Conservation (phyloP, 2,888 invertebrate genomes). For the Leptodirus hochenwartii region DNA sequence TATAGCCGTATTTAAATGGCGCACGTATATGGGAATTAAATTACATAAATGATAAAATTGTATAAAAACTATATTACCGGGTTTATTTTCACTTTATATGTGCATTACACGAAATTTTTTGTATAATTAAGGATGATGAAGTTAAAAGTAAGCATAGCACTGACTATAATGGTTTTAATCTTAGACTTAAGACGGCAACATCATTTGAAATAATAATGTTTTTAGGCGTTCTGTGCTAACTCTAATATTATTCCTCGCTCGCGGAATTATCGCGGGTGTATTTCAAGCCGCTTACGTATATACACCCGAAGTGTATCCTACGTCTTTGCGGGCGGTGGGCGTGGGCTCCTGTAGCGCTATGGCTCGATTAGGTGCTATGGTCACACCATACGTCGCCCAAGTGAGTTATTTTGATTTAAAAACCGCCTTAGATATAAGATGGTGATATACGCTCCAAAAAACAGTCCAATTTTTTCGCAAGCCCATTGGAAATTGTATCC, state of each 20-base stretch:
- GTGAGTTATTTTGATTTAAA: constrained; percentile 28
- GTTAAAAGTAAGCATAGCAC: no score
- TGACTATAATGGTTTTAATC: no score
- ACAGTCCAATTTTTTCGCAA: no score
- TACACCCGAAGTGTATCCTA: constrained; percentile 90
- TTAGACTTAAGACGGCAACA: neutral
- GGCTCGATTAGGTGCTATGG: constrained; percentile 82
- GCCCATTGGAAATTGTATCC: no score
- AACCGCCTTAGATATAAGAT: neutral
- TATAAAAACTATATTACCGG: constrained; percentile 4
- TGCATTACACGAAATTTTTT: no score
- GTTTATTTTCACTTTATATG: constrained; percentile 7
- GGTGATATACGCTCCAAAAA: no score
- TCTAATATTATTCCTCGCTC: constrained; percentile 66
- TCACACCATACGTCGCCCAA: constrained; percentile 88
- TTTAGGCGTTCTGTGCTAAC: constrained; percentile 59
- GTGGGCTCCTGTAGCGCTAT: constrained; percentile 86
- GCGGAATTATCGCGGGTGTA: constrained; percentile 83
- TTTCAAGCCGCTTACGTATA: constrained; percentile 94
- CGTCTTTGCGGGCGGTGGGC: constrained; percentile 71
- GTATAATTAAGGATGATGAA: no score
- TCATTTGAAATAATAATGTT: no score
- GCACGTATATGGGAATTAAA: no score
- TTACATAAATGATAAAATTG: neutral
- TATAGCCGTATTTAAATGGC: no score